phyloP scores from a whole-genome alignment of 2,888 invertebrate species.

The Ptycholaimellus sp. region DNA sequence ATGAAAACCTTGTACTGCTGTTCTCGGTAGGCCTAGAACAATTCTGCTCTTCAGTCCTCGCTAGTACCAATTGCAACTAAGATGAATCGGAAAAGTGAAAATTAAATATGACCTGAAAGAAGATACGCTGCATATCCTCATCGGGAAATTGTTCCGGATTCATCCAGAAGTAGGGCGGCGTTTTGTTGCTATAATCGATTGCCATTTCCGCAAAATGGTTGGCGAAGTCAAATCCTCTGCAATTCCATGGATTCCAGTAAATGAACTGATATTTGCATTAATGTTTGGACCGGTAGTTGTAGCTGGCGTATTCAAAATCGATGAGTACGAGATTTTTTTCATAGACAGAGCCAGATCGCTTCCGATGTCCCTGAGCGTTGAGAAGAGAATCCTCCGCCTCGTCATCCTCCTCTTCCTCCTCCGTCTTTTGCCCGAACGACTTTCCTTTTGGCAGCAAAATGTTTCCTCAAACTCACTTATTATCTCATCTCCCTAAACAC shows the following conservation, averaged over 20 bases:
- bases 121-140: constrained; percentile 46
- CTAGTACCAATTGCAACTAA: too few species aligned
- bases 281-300: constrained; percentile 52
- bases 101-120: too few species aligned
- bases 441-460: constrained; percentile 26
- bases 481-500: not conserved
- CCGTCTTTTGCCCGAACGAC: constrained; percentile 21
- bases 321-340: constrained; percentile 41
- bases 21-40: too few species aligned
- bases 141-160: constrained; percentile 45
- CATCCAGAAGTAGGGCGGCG: constrained; percentile 51
- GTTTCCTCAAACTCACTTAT: constrained; percentile 18
- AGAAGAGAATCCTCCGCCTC: not conserved
- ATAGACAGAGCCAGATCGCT: constrained; percentile 7
- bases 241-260: constrained; percentile 5
- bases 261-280: too few species aligned
- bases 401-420: constrained; percentile 11
- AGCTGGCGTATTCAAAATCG: constrained; percentile 83
- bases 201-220: constrained; percentile 77
- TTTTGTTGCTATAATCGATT: constrained; percentile 55
- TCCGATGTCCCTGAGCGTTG: not conserved
- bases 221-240: constrained; percentile 63
- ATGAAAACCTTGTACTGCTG: too few species aligned
- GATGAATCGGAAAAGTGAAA: too few species aligned
- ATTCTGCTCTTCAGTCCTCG: too few species aligned